Conservation (phyloP, 2,797 vertebrate species). For the Odontamblyopus lacepedii region DNA sequence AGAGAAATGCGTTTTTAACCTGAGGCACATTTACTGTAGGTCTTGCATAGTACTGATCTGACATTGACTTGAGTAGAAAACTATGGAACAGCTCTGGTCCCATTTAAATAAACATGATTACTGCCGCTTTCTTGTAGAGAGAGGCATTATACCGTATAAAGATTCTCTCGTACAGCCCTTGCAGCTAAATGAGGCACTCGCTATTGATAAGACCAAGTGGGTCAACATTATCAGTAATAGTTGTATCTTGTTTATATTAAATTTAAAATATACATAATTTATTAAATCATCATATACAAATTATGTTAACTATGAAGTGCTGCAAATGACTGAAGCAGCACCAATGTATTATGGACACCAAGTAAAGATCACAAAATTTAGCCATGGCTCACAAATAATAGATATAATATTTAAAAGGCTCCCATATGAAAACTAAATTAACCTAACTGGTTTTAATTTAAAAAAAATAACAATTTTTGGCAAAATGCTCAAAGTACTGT, state of each 20-base stretch:
- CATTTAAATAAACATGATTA: constrained; percentile 15
- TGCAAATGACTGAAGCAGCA: constrained; percentile 38
- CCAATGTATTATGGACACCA: constrained; percentile 26
- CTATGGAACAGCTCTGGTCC: constrained; percentile 5
- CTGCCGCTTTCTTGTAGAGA: constrained; percentile 25
- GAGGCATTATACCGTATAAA: constrained; percentile 16
- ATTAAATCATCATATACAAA: constrained; percentile 24
- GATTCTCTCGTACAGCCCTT: constrained; percentile 51
- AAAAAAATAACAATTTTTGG: constrained; percentile 31
- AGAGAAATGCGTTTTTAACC: constrained; percentile 23
- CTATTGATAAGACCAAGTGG: constrained; percentile 21
- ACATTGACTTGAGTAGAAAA: constrained; percentile 1
- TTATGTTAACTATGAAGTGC: constrained; percentile 51
- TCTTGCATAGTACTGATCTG: constrained; percentile 20
- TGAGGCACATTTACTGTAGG: constrained; percentile 36
- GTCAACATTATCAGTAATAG: background rate
- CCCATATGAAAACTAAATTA: constrained; percentile 29
- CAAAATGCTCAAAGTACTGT: constrained; percentile 65
- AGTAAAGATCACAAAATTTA: constrained; percentile 4
- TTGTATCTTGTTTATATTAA: background rate
- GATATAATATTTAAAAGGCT: background rate
- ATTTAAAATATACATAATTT: constrained; percentile 1
- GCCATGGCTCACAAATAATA: constrained; percentile 12
- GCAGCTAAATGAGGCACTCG: constrained; percentile 76
- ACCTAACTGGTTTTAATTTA: constrained; percentile 18